Evolutionary conservation across 1,140 invertebrate species (phyloP).

Genomic region (Capitella teleta): DNA sequence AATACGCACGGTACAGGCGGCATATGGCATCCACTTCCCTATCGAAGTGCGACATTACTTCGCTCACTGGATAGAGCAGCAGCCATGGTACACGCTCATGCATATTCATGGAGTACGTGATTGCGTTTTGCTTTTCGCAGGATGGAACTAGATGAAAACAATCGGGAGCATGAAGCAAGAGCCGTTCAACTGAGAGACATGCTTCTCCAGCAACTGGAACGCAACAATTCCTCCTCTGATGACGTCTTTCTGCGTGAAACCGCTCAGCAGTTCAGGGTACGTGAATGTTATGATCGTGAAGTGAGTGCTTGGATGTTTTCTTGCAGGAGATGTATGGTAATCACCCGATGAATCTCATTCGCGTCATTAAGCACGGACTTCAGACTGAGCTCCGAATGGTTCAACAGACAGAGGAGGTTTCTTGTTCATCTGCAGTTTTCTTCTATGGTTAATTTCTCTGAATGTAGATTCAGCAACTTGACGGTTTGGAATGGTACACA

Average conservation of each 20-base stretch:
- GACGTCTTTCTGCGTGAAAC: slow-evolving; percentile 61
- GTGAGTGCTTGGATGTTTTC: too few species aligned
- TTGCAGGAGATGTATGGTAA: slow-evolving; percentile 46
- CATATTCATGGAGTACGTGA: too few species aligned
- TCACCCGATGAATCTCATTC: slow-evolving; percentile 56
- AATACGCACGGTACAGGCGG: slow-evolving; percentile 60
- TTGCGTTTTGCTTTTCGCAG: slow-evolving; percentile 45
- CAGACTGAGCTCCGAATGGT: slow-evolving; percentile 60
- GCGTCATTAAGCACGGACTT: slow-evolving; percentile 64
- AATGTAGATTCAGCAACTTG: too few species aligned
- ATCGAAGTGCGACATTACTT: slow-evolving; percentile 80
- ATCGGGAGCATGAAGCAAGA: slow-evolving; percentile 50
- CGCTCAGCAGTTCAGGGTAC: slow-evolving; percentile 59
- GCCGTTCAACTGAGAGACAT: slow-evolving; percentile 53
- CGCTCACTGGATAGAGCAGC: slow-evolving; percentile 75
- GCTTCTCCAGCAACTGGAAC: slow-evolving; percentile 65
- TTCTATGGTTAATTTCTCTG: too few species aligned
- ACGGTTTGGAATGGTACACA: too few species aligned
- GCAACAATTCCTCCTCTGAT: slow-evolving; percentile 49
- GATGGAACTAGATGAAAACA: slow-evolving; percentile 59
- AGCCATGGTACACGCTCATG: slow-evolving; percentile 71
- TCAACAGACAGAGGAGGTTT: slow-evolving; percentile 50
- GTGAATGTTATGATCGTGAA: too few species aligned
- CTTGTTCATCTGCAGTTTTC: too few species aligned
- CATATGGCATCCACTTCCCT: slow-evolving; percentile 77